Base-by-base conservation (phyloP, 2,888 invertebrate genomes). In the Acanthacorydalis orientalis region DNA sequence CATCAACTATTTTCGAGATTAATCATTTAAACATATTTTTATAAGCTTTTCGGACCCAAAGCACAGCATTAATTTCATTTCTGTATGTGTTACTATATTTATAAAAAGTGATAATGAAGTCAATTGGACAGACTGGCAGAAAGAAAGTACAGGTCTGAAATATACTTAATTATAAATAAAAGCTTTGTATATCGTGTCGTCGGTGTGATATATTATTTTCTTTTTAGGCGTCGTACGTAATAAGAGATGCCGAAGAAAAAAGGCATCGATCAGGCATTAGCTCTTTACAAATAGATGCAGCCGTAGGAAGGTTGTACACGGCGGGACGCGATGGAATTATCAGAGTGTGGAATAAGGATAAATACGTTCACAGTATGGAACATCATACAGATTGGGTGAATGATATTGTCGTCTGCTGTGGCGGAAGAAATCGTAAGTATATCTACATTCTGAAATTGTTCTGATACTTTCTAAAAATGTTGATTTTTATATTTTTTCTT, bases 301-400 rank as follows among this genome's bases (percentile, higher is more conserved):
- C 75, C 50, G 75, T 86, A 58, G 84, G 89, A 51, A 77, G 93
- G 58, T 74, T 98, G 32, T 98, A 93, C 69, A 90, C 96, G 4
- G 96, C 96, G 54, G 95, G 96, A 45, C 75, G 96, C 50, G 98
- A 98, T 70, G 92, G 95, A 47, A 93, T 97, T 60, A 93, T 98
- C 57, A 75, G 98, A 60, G 92, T 86, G 58, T 92, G 89, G 83
- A 83, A 87, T 64, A 74, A 80, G 64, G 84, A 87, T 53, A 79
- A 78, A 46, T 96, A 92, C 62, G 75, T 91, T 51, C 89, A 92
- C 61, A 92, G 95, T 32, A 92, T 99, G 93, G 97, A 98, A 64
- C 97, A 98, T 67, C 98, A 98, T 64, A 97, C 96, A 2, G 98
- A 98, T 67, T 98, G 98, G 98, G 96, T 98, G 44, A 98, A 98